A percentile compares a stretch with the other conserved stretches of the same genome.
phyloP scores from a whole-genome alignment of 1,140 invertebrate species.

The Camponotus vicinus region DNA sequence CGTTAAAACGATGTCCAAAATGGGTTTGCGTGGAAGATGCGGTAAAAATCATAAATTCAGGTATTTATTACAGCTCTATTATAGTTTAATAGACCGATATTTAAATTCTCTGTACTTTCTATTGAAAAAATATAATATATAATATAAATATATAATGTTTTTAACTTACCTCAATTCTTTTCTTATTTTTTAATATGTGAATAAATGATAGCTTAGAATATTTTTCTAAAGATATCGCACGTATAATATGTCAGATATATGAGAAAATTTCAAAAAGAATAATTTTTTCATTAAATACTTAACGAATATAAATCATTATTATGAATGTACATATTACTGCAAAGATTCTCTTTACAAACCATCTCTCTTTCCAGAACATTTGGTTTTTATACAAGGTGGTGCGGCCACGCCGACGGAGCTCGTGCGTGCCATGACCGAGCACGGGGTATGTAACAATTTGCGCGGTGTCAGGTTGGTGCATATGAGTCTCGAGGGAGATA shows the following conservation, averaged over 20 bases:
- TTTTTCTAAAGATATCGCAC: not conserved
- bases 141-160: not conserved
- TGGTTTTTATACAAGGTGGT: slow-evolving; percentile 95
- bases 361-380: slow-evolving; percentile 89
- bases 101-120: not conserved
- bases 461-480: slow-evolving; percentile 93
- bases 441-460: slow-evolving; percentile 91
- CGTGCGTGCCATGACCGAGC: slow-evolving; percentile 92
- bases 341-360: not conserved
- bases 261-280: not conserved
- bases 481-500: slow-evolving; percentile 96
- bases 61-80: slow-evolving; percentile 58
- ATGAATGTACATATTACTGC: not conserved
- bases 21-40: slow-evolving; percentile 83
- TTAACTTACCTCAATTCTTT: not conserved
- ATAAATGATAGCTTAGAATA: not conserved
- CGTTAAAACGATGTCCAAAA: slow-evolving; percentile 80
- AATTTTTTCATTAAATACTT: too few relatives aligned
- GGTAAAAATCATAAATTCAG: slow-evolving; percentile 81
- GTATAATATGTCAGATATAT: too few relatives aligned
- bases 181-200: not conserved
- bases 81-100: not conserved
- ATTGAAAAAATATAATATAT: not conserved
- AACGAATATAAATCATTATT: not conserved
- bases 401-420: slow-evolving; percentile 94